phyloP scores from a whole-genome alignment of 2,888 invertebrate genomes.

The Erebia palarica region DNA sequence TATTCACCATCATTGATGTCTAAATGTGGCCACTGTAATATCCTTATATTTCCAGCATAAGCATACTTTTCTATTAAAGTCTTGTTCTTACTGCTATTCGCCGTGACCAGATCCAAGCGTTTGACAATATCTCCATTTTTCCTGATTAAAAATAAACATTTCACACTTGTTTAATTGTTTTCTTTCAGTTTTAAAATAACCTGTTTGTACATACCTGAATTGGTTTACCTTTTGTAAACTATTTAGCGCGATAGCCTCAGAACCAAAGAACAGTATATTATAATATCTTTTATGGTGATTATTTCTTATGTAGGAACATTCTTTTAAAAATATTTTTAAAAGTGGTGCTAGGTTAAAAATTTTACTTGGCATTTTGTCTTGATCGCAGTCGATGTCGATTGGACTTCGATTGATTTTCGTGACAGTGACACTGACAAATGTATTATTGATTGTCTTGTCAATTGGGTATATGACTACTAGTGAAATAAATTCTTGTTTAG shows the following conservation, averaged over 20 bases:
- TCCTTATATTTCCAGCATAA: constrained; percentile 77
- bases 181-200: neutral
- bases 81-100: constrained; percentile 79
- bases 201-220: constrained; percentile 82
- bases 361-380: constrained; percentile 50
- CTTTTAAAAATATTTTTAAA: constrained; percentile 48
- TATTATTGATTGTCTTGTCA: no score
- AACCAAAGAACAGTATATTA: constrained; percentile 90
- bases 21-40: constrained; percentile 86
- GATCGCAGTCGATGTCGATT: constrained; percentile 25
- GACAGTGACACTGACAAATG: neutral
- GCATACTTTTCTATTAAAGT: constrained; percentile 88
- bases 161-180: neutral
- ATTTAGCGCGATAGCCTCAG: constrained; percentile 90
- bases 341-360: constrained; percentile 58
- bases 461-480: no score
- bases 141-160: constrained; percentile 58
- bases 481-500: no score
- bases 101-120: constrained; percentile 87
- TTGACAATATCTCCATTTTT: constrained; percentile 75
- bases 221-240: constrained; percentile 87
- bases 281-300: constrained; percentile 51
- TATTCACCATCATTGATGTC: constrained; percentile 76
- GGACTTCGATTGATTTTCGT: neutral
- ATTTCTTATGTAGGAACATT: constrained; percentile 45